A percentile compares a stretch with the other conserved stretches of the same genome.
phyloP scores from a whole-genome alignment of 2,797 vertebrate genomes.

The Eidolon dupreanum region DNA sequence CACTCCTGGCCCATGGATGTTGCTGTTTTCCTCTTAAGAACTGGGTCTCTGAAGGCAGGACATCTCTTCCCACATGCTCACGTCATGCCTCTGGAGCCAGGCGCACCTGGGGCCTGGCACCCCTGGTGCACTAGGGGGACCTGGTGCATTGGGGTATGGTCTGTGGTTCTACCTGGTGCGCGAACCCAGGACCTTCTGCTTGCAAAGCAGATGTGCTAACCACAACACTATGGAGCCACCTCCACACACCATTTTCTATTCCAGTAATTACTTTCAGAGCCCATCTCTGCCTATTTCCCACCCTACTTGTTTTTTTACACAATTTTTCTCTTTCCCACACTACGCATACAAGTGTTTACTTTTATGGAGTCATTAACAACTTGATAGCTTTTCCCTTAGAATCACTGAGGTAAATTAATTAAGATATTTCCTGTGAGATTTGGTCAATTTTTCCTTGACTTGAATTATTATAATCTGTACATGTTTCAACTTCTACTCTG shows the following conservation, averaged over 20 bases:
- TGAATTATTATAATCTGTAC: background rate
- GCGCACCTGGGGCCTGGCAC: too few species aligned
- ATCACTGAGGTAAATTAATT: constrained; percentile 35
- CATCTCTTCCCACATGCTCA: too few species aligned
- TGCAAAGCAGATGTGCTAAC: too few species aligned
- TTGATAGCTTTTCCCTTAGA: background rate
- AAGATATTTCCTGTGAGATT: constrained; percentile 32
- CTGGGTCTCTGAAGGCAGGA: too few species aligned
- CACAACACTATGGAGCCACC: too few species aligned
- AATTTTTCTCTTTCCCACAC: background rate
- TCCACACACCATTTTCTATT: background rate
- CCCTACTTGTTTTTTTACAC: background rate
- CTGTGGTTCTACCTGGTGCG: too few species aligned
- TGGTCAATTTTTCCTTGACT: constrained; percentile 51
- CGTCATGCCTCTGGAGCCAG: too few species aligned
- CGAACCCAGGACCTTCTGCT: too few species aligned
- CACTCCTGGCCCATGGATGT: too few species aligned
- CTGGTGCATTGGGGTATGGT: too few species aligned
- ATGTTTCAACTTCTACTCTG: background rate
- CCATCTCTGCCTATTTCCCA: background rate
- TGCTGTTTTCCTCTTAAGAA: too few species aligned
- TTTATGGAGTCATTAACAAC: constrained; percentile 25
- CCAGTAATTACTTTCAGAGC: background rate
- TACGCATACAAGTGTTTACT: background rate
- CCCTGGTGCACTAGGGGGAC: too few species aligned